These are phyloP conservation scores for Thaumatotibia leucotreta DNA, from an alignment of 1,140 invertebrate genomes.

Conservation along the genomic window DNA sequence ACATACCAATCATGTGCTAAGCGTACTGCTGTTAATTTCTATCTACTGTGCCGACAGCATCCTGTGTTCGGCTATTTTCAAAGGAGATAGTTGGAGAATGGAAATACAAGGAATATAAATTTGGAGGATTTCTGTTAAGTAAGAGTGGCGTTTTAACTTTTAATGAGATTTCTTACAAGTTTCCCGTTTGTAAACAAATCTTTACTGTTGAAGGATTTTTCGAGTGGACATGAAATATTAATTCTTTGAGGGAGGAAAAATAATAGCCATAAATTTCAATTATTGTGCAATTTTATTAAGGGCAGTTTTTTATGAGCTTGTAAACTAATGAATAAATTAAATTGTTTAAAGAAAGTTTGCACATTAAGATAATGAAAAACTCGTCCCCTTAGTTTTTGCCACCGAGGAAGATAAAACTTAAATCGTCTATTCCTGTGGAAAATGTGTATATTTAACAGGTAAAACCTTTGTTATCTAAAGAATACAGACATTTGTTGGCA, in stretches of 20 bases:
- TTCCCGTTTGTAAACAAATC: neutral
- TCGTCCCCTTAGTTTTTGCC: too few species aligned
- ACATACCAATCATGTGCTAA: too few species aligned
- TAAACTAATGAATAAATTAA: too few species aligned
- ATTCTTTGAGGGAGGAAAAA: neutral
- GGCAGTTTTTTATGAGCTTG: neutral
- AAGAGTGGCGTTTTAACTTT: conserved; percentile 9
- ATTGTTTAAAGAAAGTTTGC: too few species aligned
- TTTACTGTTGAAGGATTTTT: neutral
- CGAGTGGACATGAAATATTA: neutral
- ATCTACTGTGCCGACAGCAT: neutral
- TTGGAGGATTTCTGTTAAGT: neutral
- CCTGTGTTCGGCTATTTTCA: neutral
- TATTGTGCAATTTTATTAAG: neutral
- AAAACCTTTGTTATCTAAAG: too few species aligned
- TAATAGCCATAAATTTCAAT: neutral
- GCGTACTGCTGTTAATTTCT: neutral
- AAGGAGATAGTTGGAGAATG: neutral
- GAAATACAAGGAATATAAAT: conserved; percentile 6
- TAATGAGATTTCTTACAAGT: neutral
- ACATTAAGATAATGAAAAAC: too few species aligned
- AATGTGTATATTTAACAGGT: too few species aligned
- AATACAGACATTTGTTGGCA: too few species aligned
- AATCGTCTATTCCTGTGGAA: too few species aligned
- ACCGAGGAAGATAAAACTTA: too few species aligned